A percentile compares a stretch with the other conserved stretches of the same genome.
phyloP scores from a whole-genome alignment of 2,113 vertebrate species.

The Stictonetta naevosa region DNA sequence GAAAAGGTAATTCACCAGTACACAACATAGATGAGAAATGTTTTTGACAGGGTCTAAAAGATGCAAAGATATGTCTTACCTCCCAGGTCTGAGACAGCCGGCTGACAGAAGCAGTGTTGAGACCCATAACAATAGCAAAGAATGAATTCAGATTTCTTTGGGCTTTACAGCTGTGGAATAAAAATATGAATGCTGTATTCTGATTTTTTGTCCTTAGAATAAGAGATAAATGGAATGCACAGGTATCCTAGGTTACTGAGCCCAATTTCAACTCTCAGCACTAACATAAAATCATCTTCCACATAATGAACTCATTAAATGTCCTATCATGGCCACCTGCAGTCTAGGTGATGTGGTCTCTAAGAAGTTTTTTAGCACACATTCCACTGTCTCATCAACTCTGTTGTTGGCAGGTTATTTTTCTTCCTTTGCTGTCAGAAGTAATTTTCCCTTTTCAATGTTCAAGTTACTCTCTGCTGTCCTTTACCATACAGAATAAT shows the following conservation, averaged over 20 bases:
- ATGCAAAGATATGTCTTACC: conserved; percentile 77
- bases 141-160: conserved; percentile 97
- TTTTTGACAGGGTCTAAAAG: not conserved
- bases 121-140: conserved; percentile 98
- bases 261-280: conserved; percentile 35
- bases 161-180: conserved; percentile 89
- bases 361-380: conserved; percentile 40
- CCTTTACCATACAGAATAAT: conserved; percentile 23
- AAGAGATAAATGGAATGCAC: conserved; percentile 2
- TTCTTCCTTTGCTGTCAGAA: conserved; percentile 39
- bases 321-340: conserved; percentile 49
- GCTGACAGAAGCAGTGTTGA: conserved; percentile 94
- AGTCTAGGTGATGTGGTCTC: conserved; percentile 38
- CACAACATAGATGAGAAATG: not conserved
- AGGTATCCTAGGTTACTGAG: conserved; percentile 30
- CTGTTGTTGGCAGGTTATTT: conserved; percentile 33
- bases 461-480: conserved; percentile 24
- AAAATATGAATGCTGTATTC: conserved; percentile 30
- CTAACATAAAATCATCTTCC: conserved; percentile 43
- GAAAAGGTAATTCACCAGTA: not conserved
- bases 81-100: conserved; percentile 96
- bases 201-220: conserved; percentile 29
- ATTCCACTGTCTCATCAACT: conserved; percentile 15
- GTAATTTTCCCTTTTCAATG: conserved; percentile 41
- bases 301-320: conserved; percentile 64